phyloP scores from a whole-genome alignment of 2,797 vertebrate genomes.

The Anguilla megastoma region DNA sequence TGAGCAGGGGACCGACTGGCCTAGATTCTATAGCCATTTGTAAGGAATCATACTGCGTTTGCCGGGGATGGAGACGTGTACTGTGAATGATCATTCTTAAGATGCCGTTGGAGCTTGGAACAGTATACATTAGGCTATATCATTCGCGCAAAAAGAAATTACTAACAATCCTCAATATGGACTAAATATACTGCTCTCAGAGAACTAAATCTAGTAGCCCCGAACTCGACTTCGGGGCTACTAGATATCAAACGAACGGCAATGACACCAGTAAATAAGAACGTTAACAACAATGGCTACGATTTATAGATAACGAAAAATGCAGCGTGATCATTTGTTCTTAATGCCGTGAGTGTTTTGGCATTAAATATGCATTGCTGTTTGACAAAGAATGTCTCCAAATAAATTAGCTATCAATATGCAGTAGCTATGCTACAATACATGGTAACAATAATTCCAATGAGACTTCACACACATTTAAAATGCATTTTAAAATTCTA shows the following conservation, averaged over 20 bases:
- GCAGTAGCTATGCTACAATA: neutral
- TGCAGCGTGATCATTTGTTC: neutral
- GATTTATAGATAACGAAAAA: neutral
- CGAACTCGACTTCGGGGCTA: neutral
- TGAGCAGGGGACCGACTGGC: neutral
- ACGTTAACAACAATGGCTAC: neutral
- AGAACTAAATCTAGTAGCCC: too few relatives aligned
- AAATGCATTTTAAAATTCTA: neutral
- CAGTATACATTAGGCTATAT: neutral
- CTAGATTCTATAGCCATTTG: neutral
- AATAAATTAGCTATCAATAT: conserved; percentile 5
- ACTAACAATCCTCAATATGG: neutral
- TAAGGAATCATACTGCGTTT: neutral
- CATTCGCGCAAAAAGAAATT: neutral
- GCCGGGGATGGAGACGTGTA: neutral
- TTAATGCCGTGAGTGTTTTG: neutral
- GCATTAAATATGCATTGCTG: neutral
- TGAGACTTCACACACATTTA: neutral
- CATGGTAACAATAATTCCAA: neutral
- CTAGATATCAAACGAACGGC: neutral
- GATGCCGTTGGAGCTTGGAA: neutral
- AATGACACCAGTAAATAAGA: neutral
- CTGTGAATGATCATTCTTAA: neutral
- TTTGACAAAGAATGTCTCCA: neutral
- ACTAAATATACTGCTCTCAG: neutral